Conservation (phyloP, 2,797 vertebrate genomes). For the Tinamus major region DNA sequence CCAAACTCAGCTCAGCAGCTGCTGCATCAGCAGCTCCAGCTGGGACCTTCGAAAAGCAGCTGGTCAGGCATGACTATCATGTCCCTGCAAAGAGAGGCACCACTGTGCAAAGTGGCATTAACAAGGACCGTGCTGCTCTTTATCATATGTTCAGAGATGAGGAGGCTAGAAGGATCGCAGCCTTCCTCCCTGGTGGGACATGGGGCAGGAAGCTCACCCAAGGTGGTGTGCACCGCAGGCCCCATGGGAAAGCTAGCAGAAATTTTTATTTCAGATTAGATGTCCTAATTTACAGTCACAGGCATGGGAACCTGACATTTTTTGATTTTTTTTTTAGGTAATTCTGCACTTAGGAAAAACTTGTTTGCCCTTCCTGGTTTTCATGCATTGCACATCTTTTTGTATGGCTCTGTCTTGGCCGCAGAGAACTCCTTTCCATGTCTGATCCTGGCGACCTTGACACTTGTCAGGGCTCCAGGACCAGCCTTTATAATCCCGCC, state of each 20-base stretch:
- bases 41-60: neutral
- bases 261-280: neutral
- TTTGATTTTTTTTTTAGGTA: neutral
- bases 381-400: neutral
- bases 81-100: neutral
- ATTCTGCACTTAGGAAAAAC: constrained; percentile 35
- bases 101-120: neutral
- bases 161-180: neutral
- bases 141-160: neutral
- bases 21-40: fast-evolving
- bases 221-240: neutral
- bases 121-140: neutral
- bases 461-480: constrained; percentile 35
- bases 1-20: neutral
- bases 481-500: constrained; percentile 14
- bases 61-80: no score
- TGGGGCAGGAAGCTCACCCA: neutral
- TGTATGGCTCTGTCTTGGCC: neutral
- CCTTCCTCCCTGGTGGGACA: neutral
- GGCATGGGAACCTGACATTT: neutral
- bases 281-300: constrained; percentile 13
- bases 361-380: constrained; percentile 41
- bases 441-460: constrained; percentile 1
- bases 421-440: neutral
- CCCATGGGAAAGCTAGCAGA: neutral